These are phyloP conservation scores for Oryzias melastigma DNA, from an alignment of 2,113 vertebrate species.

Conservation along the genomic window DNA sequence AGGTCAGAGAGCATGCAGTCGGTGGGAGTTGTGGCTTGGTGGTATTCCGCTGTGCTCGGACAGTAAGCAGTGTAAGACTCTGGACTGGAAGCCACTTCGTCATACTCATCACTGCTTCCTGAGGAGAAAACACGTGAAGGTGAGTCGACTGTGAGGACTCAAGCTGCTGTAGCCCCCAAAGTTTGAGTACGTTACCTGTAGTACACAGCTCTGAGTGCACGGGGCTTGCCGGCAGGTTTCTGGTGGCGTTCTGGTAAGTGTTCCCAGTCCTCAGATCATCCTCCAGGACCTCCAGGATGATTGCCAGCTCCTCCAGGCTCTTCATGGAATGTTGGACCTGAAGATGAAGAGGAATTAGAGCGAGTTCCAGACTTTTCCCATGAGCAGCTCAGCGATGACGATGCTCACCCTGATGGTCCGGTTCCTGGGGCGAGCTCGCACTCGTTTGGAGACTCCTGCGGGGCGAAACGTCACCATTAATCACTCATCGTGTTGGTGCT, in stretches of 20 bases:
- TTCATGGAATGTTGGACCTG: conserved; percentile 70
- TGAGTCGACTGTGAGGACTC: not conserved
- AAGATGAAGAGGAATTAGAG: not conserved
- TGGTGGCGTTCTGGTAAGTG: not conserved
- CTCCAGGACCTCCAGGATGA: conserved; percentile 85
- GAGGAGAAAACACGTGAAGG: not conserved
- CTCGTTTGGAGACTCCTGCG: conserved; percentile 75
- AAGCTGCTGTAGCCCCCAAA: no score
- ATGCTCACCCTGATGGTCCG: conserved; percentile 70
- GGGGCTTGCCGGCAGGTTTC: not conserved
- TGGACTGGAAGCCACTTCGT: conserved; percentile 60
- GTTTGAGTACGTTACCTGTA: conserved; percentile 23
- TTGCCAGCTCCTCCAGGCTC: conserved; percentile 83
- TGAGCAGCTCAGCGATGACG: not conserved
- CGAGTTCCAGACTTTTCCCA: not conserved
- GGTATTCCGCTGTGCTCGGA: conserved; percentile 17
- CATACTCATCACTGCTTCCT: conserved; percentile 42
- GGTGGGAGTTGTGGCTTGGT: conserved; percentile 33
- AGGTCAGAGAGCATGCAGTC: conserved; percentile 18
- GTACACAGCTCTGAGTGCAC: conserved; percentile 26
- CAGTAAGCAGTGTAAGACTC: conserved; percentile 29
- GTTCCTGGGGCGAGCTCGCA: conserved; percentile 66
- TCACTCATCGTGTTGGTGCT: not conserved
- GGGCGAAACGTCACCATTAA: conserved; percentile 6
- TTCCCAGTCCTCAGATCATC: conserved; percentile 78